Conservation (phyloP, 2,113 vertebrate genomes). For the Eulemur rufifrons region DNA sequence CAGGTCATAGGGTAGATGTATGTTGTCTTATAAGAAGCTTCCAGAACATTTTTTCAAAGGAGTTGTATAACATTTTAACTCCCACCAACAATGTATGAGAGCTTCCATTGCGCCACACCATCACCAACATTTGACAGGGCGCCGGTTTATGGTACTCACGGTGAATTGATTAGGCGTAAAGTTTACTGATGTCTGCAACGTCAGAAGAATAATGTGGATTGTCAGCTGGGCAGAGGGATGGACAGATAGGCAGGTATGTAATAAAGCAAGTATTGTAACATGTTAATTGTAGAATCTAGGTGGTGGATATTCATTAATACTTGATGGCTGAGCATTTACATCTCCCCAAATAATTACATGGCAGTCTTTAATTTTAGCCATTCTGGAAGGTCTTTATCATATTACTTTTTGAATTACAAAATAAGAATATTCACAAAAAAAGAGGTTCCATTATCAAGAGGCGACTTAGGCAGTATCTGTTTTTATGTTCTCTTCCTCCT, state of each 20-base stretch:
- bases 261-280: not conserved
- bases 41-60: not conserved
- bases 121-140: not conserved
- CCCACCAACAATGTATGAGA: not conserved
- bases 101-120: not conserved
- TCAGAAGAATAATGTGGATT: slow-evolving; percentile 19
- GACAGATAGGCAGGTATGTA: not conserved
- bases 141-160: not conserved
- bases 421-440: not conserved
- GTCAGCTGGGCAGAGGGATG: not conserved
- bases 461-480: not conserved
- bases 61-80: not conserved
- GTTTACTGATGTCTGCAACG: not conserved
- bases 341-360: slow-evolving; percentile 14
- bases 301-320: not conserved
- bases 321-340: not conserved
- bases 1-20: not conserved
- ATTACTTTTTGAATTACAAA: slow-evolving; percentile 25
- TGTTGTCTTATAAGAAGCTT: slow-evolving; percentile 36
- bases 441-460: not conserved
- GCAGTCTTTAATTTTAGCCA: not conserved
- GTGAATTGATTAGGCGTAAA: not conserved
- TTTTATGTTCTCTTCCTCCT: not conserved
- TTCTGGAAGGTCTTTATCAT: not conserved
- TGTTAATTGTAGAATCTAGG: not conserved